Evolutionary conservation across 2,888 invertebrate species (phyloP).

Genomic region (Meliscaeva auricollis): DNA sequence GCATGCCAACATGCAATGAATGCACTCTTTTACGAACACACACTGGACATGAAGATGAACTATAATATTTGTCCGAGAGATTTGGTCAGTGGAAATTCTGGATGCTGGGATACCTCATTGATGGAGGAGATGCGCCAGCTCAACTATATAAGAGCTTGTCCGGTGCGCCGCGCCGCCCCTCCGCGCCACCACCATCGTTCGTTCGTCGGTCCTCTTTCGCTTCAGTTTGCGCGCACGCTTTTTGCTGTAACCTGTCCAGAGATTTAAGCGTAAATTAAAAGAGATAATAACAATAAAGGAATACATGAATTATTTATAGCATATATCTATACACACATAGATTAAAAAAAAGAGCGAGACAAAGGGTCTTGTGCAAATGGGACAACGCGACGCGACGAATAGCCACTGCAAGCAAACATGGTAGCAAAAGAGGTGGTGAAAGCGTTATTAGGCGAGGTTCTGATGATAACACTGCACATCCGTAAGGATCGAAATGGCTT

Average conservation of each 20-base stretch:
- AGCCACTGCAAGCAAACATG: too few relatives aligned
- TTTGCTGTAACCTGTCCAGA: slow-evolving; percentile 66
- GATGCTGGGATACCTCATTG: slow-evolving; percentile 4
- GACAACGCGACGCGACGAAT: not conserved
- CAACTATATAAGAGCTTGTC: not conserved
- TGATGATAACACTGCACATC: too few relatives aligned
- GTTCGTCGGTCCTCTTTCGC: slow-evolving; percentile 11
- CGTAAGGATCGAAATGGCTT: too few relatives aligned
- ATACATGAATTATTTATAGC: slow-evolving; percentile 38
- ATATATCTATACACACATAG: not conserved
- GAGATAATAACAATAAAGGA: slow-evolving; percentile 71
- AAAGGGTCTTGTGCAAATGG: too few relatives aligned
- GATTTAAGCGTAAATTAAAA: slow-evolving; percentile 73
- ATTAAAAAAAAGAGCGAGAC: too few relatives aligned
- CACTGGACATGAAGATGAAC: slow-evolving; percentile 32
- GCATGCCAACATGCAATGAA: slow-evolving; percentile 70
- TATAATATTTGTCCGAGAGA: slow-evolving; percentile 27
- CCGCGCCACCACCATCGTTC: not conserved
- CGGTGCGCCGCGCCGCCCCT: too few relatives aligned
- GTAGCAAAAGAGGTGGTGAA: too few relatives aligned
- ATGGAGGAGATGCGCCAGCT: slow-evolving; percentile 41
- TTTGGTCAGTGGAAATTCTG: slow-evolving; percentile 22
- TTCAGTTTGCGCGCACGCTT: slow-evolving; percentile 54
- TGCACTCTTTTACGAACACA: slow-evolving; percentile 43
- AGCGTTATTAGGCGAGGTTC: too few relatives aligned